These are phyloP conservation scores for Drosophila bipectinata DNA, from an alignment of 1,140 invertebrate species.

Conservation along the genomic window DNA sequence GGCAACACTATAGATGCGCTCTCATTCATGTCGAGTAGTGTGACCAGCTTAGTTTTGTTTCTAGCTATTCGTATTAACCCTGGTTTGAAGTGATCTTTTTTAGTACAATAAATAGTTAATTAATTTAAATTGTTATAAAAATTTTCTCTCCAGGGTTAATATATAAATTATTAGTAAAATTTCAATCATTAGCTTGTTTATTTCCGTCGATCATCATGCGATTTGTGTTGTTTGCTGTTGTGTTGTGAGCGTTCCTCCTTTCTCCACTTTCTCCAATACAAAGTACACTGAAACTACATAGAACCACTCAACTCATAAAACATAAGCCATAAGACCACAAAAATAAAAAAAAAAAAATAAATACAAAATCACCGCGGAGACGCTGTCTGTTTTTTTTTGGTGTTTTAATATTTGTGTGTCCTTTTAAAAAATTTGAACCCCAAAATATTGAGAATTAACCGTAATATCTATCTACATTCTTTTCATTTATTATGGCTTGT, in stretches of 20 bases:
- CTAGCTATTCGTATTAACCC: background rate
- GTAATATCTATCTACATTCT: conserved; percentile 65
- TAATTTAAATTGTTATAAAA: no score
- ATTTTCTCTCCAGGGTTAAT: background rate
- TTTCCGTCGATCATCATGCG: conserved; percentile 49
- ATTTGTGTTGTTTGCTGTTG: conserved; percentile 78
- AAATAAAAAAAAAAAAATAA: conserved; percentile 4
- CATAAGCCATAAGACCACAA: conserved; percentile 15
- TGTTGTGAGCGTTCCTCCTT: conserved; percentile 55
- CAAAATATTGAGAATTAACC: conserved; percentile 56
- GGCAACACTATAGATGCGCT: background rate
- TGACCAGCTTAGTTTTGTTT: background rate
- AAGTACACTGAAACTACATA: conserved; percentile 1
- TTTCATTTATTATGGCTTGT: conserved; percentile 65
- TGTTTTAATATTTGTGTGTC: conserved; percentile 58
- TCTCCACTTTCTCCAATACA: background rate
- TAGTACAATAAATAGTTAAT: no score
- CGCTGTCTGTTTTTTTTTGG: conserved; percentile 45
- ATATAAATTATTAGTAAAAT: conserved; percentile 3
- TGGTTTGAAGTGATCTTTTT: background rate
- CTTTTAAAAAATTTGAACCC: conserved; percentile 28
- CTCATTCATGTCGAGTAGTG: conserved; percentile 1
- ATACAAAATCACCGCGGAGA: conserved; percentile 21
- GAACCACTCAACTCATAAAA: conserved; percentile 13
- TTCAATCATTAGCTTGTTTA: conserved; percentile 6